Conservation (phyloP, 2,888 invertebrate genomes). For the Idaea straminata region DNA sequence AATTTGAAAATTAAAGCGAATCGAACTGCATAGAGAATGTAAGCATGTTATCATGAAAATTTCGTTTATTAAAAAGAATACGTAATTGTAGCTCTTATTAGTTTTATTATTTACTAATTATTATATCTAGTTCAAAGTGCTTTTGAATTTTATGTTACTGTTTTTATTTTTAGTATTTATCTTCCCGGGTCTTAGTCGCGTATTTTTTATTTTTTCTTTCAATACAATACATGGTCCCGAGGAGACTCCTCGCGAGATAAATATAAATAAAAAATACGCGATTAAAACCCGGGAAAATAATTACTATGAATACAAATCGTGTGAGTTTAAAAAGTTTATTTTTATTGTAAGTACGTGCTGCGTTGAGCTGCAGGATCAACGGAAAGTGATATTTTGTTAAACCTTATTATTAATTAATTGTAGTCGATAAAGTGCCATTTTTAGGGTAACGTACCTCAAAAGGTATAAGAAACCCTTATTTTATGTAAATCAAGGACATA, state of each 20-base stretch:
- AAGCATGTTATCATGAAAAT: not conserved
- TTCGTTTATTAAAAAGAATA: not conserved
- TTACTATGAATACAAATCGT: too few relatives aligned
- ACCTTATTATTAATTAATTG: slow-evolving; percentile 3
- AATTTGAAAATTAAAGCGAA: too few relatives aligned
- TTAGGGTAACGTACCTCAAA: not conserved
- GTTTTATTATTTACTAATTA: not conserved
- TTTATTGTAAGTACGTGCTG: not conserved
- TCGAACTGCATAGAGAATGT: too few relatives aligned
- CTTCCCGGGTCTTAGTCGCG: too few relatives aligned
- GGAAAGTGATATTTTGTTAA: slow-evolving; percentile 47
- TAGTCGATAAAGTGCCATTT: slow-evolving; percentile 57
- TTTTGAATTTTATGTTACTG: not conserved
- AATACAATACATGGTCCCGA: too few relatives aligned
- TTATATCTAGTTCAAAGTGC: not conserved
- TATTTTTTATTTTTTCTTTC: too few relatives aligned
- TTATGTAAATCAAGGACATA: not conserved
- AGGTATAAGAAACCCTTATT: not conserved
- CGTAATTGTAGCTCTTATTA: not conserved
- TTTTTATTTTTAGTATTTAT: not conserved
- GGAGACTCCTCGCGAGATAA: too few relatives aligned
- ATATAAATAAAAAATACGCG: too few relatives aligned
- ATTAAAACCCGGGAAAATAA: too few relatives aligned
- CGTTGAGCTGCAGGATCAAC: slow-evolving; percentile 26
- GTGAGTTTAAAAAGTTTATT: too few relatives aligned